Conservation (phyloP, 2,113 vertebrate species). For the Callocephalon fimbriatum region DNA sequence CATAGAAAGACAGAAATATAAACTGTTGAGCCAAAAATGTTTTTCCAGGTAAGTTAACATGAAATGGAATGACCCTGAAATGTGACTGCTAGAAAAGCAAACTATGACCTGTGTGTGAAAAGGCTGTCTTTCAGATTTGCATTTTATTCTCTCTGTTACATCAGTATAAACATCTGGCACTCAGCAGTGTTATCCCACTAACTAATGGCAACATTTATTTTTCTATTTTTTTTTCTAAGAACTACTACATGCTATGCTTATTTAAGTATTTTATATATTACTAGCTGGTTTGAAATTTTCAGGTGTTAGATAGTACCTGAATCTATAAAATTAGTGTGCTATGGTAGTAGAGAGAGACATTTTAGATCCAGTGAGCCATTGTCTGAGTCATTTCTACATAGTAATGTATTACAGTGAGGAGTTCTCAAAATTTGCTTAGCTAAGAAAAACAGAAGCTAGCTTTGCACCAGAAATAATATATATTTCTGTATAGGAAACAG, state of each 20-base stretch:
- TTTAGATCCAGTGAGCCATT: neutral
- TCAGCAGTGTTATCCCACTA: neutral
- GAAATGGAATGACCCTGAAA: neutral
- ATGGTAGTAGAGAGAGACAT: neutral
- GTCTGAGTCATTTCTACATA: neutral
- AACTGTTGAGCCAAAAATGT: neutral
- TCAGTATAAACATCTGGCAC: neutral
- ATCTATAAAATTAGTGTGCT: neutral
- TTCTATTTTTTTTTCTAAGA: neutral
- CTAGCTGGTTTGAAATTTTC: neutral
- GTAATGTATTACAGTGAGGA: neutral
- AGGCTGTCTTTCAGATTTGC: neutral
- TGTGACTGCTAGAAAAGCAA: neutral
- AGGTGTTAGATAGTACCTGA: neutral
- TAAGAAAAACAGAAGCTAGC: neutral
- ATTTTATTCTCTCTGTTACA: neutral
- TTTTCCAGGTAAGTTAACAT: neutral
- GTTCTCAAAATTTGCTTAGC: neutral
- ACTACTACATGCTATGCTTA: neutral
- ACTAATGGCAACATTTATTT: neutral
- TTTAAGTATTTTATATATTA: neutral
- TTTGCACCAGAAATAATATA: neutral
- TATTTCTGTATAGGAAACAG: neutral
- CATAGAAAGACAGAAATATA: neutral
- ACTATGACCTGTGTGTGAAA: neutral